Evolutionary conservation across 1,140 invertebrate genomes (phyloP), one percentile per base, ranked within the genome.

Genomic region (Campoletis sonorensis): DNA sequence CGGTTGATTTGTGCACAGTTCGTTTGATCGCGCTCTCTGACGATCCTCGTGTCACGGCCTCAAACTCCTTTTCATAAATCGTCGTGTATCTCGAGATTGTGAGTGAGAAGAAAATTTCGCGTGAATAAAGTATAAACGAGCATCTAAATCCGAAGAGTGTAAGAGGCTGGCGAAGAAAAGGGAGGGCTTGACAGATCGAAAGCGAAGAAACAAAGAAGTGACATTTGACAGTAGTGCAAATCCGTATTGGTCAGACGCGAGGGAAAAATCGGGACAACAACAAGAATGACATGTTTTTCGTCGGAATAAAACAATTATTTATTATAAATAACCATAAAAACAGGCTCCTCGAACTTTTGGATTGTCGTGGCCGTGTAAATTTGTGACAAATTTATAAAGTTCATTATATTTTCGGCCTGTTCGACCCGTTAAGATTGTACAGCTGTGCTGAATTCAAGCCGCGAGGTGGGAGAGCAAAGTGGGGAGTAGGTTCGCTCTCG

Each of bases 21-120:
- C 70, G 70, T 72, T 45, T 10, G 33, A 16, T 72, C 13, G 40
- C 68, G 81, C 83, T 81, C 78, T 81, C 70, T 30, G 33, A 67
- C 61, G 68, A 78, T 76, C 49, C 18, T 37, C 61, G 40, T 16
- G 51, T 54, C 30, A 33, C 75, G 75, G 58, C 75, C n/a, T 49
- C 49, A 45, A 45, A 45, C 11, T 51, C 51, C 51, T 78, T 21
- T 4, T 16, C 75, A 51, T 78, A 16, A n/a, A 2, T 64, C 61
- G 11, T 64, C 8, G 61, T 64, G 61, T 16, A 21, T 23, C 23
- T 64, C 61, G 10, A 8, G n/a, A 23, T 26, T 21, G n/a, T n/a
- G n/a, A n/a, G n/a, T n/a, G n/a, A n/a, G 11, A 64, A 2, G 30
- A 33, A 4, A 33, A 5, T 45, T 45, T 45, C 40, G 13, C 61